Base-by-base conservation (phyloP, 2,888 invertebrate genomes). In the Achlya flavicornis region DNA sequence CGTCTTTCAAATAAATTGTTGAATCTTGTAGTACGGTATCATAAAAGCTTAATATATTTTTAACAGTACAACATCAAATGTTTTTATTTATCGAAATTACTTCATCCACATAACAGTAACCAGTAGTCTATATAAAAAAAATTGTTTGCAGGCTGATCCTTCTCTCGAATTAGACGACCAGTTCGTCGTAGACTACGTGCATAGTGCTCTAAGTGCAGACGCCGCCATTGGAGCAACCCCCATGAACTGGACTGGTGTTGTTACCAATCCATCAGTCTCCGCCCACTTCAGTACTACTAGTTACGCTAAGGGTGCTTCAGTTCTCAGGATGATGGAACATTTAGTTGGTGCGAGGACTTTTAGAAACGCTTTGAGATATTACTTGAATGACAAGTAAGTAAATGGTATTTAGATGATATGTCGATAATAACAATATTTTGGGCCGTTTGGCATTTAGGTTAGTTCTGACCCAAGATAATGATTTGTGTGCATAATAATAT, bases 171-270 rank as follows among this genome's bases (percentile, higher is more conserved):
- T 93, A 41, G 88, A 80, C 46, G 88, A 91, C 14, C 97, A 97
- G 80, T 97, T 97, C 72, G 94, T 97, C 0, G 90, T 96, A 0
- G 95, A 95, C 64, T 95, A 96, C 77, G 84, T 97, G 0, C 97
- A 97, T 67, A 88, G 91, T 1, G 96, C 95, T 11, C 90, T 97
- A 57, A 85, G 79, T 11, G 87, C 86, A 66, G 97, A 97, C 67
- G 92, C 95, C 16, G 86, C 92, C 0, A 74, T 81, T 0, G 74
- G 78, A 0, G 90, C 88, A 2, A 86, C 82, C 5, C 85, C 93
- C 2, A 93, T 93, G 74, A 90, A 91, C 64, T 94, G 95, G 63
- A 94, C 94, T 63, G 91, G 94, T 0, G 93, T 97, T 67, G 94
- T 89, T 0, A 81, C 90, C 66, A 85, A 86, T 26, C 84, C 91